A percentile compares a stretch with the other conserved stretches of the same genome.
Conservation (phyloP, 2,797 vertebrate species). For the Premnoplex brunnescens region DNA sequence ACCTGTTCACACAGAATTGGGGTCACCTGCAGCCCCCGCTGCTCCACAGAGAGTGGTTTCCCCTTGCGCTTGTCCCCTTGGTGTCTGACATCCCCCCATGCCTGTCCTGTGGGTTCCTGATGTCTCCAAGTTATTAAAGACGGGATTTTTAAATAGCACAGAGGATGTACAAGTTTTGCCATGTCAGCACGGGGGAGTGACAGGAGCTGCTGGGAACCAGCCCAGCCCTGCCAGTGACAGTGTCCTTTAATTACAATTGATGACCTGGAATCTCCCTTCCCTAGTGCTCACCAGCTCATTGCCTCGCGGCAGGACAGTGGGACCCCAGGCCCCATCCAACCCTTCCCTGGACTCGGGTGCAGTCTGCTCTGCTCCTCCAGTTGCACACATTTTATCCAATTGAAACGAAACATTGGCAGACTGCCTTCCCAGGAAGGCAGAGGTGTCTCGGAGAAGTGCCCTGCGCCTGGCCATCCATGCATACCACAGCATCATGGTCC, state of each 20-base stretch:
- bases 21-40: background rate
- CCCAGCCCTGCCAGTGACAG: background rate
- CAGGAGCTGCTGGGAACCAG: constrained; percentile 16
- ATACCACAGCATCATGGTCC: accelerated
- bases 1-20: background rate
- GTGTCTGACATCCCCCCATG: background rate
- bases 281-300: background rate
- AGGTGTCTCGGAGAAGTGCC: background rate
- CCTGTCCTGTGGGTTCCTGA: background rate
- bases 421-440: background rate
- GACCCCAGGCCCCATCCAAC: background rate
- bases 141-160: background rate
- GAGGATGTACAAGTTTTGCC: background rate
- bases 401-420: background rate
- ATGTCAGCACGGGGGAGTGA: constrained; percentile 13
- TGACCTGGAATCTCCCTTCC: background rate
- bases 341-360: accelerated
- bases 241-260: background rate
- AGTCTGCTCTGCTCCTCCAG: background rate
- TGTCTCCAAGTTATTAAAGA: background rate
- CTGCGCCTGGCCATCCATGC: accelerated
- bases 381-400: background rate
- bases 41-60: background rate
- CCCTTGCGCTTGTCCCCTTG: background rate
- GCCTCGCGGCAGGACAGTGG: background rate